These are phyloP conservation scores for Agrilus mali DNA, from an alignment of 2,888 invertebrate genomes.

Conservation along the genomic window DNA sequence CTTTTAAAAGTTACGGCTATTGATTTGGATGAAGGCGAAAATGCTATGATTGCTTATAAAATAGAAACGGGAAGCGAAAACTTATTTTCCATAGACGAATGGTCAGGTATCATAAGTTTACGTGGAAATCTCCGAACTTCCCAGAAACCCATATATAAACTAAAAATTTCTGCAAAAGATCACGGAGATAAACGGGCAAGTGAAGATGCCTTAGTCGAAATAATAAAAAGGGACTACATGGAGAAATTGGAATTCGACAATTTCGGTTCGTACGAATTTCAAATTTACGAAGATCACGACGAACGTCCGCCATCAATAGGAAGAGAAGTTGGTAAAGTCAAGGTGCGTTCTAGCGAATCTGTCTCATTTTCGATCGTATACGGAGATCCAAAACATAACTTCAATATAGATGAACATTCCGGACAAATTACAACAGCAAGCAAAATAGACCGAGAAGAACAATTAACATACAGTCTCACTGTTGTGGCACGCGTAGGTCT, in stretches of 20 bases:
- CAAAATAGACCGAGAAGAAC: constrained; percentile 74
- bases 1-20: constrained; percentile 66
- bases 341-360: constrained; percentile 35
- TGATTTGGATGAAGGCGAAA: constrained; percentile 81
- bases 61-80: constrained; percentile 70
- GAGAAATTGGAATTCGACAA: constrained; percentile 65
- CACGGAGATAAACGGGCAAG: constrained; percentile 60
- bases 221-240: constrained; percentile 58
- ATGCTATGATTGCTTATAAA: constrained; percentile 66
- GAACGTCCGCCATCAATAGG: constrained; percentile 44
- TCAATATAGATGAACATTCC: constrained; percentile 65
- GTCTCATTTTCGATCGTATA: constrained; percentile 65
- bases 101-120: constrained; percentile 62
- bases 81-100: constrained; percentile 66
- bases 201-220: constrained; percentile 69
- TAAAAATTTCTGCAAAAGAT: constrained; percentile 71
- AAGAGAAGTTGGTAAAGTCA: constrained; percentile 67
- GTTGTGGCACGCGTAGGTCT: constrained; percentile 68
- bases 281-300: constrained; percentile 69
- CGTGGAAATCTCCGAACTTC: constrained; percentile 50
- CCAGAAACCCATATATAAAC: constrained; percentile 55
- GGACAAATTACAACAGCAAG: constrained; percentile 69
- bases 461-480: constrained; percentile 61
- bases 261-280: constrained; percentile 68
- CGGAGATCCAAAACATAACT: constrained; percentile 67